These are phyloP conservation scores for Lasioglossum oenotherae DNA, from an alignment of 2,888 invertebrate genomes.

Conservation along the genomic window DNA sequence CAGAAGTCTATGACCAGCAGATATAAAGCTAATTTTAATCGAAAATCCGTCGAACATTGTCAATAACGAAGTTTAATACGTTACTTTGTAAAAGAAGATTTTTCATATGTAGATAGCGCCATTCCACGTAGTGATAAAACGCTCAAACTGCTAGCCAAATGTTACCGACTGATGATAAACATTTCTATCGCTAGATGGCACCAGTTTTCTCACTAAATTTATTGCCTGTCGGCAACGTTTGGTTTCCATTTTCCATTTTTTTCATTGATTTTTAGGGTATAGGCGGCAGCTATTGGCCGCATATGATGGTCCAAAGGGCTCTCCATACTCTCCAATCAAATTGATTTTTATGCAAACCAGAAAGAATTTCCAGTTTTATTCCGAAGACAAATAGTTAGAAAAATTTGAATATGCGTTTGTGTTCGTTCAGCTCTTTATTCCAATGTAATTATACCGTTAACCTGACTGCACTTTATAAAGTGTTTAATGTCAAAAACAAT, in stretches of 20 bases:
- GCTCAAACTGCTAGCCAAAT: neutral
- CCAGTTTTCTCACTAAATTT: too few relatives aligned
- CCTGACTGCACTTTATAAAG: constrained; percentile 14
- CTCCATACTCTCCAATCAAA: too few relatives aligned
- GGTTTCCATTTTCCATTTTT: too few relatives aligned
- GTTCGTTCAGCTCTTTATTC: constrained; percentile 27
- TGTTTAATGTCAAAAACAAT: constrained; percentile 47
- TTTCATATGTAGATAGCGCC: neutral
- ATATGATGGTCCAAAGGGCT: too few relatives aligned
- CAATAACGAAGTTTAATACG: too few relatives aligned
- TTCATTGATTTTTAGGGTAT: too few relatives aligned
- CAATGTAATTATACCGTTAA: constrained; percentile 27
- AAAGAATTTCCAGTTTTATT: neutral
- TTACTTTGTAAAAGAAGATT: neutral
- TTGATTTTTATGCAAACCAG: too few relatives aligned
- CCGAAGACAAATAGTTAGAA: neutral
- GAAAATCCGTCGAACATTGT: too few relatives aligned
- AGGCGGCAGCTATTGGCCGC: too few relatives aligned
- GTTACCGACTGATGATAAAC: neutral
- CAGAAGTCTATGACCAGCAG: neutral
- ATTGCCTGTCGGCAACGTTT: too few relatives aligned
- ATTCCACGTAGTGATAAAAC: too few relatives aligned
- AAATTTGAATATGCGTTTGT: constrained; percentile 17
- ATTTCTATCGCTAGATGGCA: too few relatives aligned
- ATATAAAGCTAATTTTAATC: neutral